phyloP scores from a whole-genome alignment of 2,888 invertebrate genomes.

The Trichogramma evanescens region DNA sequence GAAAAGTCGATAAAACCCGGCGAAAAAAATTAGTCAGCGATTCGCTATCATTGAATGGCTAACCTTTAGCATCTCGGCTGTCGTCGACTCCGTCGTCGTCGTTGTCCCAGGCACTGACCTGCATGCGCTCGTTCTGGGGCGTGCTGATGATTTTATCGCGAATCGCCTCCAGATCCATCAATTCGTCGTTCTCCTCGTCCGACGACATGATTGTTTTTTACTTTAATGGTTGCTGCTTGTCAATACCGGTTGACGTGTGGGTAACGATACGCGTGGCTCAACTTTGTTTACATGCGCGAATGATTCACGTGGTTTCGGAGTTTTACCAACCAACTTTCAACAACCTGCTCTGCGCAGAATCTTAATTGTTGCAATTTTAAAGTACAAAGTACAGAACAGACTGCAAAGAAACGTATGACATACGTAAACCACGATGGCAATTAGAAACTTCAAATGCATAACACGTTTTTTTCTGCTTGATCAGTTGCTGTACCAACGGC shows the following conservation, averaged over 20 bases:
- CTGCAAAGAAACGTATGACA: too few relatives aligned
- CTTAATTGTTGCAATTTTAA: too few relatives aligned
- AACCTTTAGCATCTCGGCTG: slow-evolving; percentile 68
- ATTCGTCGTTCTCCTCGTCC: slow-evolving; percentile 38
- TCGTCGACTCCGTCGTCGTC: slow-evolving; percentile 62
- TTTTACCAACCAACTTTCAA: too few relatives aligned
- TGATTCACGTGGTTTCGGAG: too few relatives aligned
- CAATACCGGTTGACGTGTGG: not conserved
- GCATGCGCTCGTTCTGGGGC: slow-evolving; percentile 42
- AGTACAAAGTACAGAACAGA: too few relatives aligned
- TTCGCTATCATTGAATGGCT: slow-evolving; percentile 10
- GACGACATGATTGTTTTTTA: slow-evolving; percentile 33
- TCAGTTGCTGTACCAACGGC: too few relatives aligned
- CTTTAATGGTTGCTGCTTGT: not conserved
- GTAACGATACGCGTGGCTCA: too few relatives aligned
- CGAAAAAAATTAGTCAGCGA: not conserved
- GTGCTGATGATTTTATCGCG: slow-evolving; percentile 36
- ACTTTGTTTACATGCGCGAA: too few relatives aligned
- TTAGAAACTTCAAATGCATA: too few relatives aligned
- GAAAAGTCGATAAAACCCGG: not conserved
- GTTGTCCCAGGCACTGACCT: slow-evolving; percentile 78
- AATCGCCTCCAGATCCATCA: slow-evolving; percentile 36
- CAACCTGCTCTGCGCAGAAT: too few relatives aligned
- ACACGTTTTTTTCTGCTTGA: too few relatives aligned
- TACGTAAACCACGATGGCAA: too few relatives aligned